These are phyloP conservation scores for Aegithalos caudatus DNA, from an alignment of 2,113 vertebrate species.

Conservation along the genomic window DNA sequence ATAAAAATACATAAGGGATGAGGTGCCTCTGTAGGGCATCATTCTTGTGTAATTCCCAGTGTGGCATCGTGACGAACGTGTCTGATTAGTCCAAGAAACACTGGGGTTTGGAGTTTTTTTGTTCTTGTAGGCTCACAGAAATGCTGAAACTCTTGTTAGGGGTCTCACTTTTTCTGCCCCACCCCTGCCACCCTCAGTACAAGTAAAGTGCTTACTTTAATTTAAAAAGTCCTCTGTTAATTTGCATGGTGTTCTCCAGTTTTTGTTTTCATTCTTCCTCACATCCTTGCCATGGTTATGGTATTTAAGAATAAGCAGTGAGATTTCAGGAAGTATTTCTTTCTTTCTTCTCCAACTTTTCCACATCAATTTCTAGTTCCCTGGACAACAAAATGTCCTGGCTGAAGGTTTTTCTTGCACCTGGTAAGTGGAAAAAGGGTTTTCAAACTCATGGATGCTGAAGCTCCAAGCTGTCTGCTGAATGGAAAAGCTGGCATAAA, in stretches of 20 bases:
- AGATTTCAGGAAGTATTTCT: background rate
- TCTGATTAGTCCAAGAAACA: background rate
- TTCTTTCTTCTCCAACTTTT: background rate
- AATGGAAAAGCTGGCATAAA: accelerated
- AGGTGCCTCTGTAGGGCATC: background rate
- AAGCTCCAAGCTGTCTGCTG: background rate
- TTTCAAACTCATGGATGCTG: background rate
- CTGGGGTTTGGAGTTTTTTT: accelerated
- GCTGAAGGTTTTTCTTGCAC: background rate
- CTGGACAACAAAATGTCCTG: background rate
- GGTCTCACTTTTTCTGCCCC: background rate
- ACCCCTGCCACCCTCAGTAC: accelerated
- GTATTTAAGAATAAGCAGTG: background rate
- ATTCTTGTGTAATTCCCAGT: background rate
- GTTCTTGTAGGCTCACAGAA: background rate
- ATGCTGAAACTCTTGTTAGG: background rate
- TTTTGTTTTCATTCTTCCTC: background rate
- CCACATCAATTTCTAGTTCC: background rate
- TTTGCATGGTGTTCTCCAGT: background rate
- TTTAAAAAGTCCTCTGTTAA: background rate
- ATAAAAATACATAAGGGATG: background rate
- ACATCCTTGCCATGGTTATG: accelerated
- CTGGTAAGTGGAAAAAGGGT: background rate
- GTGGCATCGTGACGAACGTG: background rate
- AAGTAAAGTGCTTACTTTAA: background rate